Conservation (phyloP, 2,113 vertebrate genomes). For the Tinamus guttatus region DNA sequence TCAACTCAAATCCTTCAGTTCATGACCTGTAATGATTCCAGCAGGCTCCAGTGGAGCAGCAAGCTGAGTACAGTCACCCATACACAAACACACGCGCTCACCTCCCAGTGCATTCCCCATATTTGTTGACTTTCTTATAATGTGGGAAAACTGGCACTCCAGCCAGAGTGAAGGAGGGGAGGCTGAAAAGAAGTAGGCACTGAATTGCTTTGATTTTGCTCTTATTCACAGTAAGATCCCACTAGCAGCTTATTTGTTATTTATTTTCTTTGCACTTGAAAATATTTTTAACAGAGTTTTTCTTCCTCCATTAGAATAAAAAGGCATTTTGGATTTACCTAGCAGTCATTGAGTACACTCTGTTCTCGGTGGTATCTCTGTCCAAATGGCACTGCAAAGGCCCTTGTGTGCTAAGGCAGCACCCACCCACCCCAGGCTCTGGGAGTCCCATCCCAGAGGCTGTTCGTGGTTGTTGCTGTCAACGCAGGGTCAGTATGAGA, state of each 20-base stretch:
- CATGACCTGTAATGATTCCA: background rate
- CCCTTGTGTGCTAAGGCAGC: too few relatives aligned
- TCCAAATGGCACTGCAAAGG: background rate
- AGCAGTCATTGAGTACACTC: background rate
- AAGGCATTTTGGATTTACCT: background rate
- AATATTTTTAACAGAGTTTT: background rate
- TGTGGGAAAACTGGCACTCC: background rate
- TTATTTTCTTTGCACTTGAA: background rate
- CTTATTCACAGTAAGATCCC: background rate
- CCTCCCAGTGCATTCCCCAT: fast-evolving
- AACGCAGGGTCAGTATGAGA: background rate
- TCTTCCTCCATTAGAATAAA: background rate
- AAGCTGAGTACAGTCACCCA: background rate
- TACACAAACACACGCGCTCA: background rate
- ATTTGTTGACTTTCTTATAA: background rate
- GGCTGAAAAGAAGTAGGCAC: background rate
- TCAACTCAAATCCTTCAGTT: background rate
- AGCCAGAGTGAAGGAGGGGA: background rate
- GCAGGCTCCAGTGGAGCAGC: background rate
- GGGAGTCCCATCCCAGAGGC: background rate
- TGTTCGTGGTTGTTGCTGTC: background rate
- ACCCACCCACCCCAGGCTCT: background rate
- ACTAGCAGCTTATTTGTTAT: background rate
- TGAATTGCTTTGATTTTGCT: background rate
- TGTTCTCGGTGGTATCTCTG: background rate